Base-by-base conservation (phyloP, 2,113 vertebrate species). In the Campylorhamphus procurvoides region DNA sequence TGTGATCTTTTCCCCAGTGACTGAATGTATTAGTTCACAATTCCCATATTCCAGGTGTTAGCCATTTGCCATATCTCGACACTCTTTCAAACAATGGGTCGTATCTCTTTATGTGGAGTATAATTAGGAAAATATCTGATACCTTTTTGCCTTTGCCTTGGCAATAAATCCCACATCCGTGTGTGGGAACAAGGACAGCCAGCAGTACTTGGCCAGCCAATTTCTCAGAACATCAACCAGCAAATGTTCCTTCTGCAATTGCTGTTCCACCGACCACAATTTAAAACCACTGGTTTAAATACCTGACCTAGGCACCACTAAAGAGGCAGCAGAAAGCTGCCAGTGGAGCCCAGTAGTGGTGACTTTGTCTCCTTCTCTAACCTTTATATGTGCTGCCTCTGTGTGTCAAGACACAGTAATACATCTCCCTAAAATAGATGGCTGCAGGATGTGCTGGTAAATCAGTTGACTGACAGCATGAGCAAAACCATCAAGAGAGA, bases 371-470 rank as follows among this genome's bases (percentile, higher is more conserved):
- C 49, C 66, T 90, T 84, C 44, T 66, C 77, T 94, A 95, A 89
- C 89, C 95, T 94, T 96, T 94, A 68, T 95, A 75, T 72, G 11
- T 94, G 92, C 94, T 96, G 96, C 94, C 92, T 96, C 90, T 90
- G 77, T 95, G 92, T 94, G 94, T 96, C 86, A 81, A 39, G 46
- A 95, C 56, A 81, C 53, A 90, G 94, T 90, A 96, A 89, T 94
- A 96, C 93, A 92, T 94, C 88, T 90, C 89, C 83, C 83, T 42
- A 35, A 90, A 93, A 82, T 12, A 94, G 86, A 64, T 84, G 92
- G 58, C 72, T 89, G 76, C 76, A 53, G 89, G 79, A 50, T 73
- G 44, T 56, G 23, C 47, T 84, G 79, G 50, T 67, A 24, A 63
- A 53, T 53, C 25, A 28, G n/a, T 53, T 92, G 88, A 25, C 52